Evolutionary conservation across 2,888 invertebrate species (phyloP).

Genomic region (Microctonus hyperodae): DNA sequence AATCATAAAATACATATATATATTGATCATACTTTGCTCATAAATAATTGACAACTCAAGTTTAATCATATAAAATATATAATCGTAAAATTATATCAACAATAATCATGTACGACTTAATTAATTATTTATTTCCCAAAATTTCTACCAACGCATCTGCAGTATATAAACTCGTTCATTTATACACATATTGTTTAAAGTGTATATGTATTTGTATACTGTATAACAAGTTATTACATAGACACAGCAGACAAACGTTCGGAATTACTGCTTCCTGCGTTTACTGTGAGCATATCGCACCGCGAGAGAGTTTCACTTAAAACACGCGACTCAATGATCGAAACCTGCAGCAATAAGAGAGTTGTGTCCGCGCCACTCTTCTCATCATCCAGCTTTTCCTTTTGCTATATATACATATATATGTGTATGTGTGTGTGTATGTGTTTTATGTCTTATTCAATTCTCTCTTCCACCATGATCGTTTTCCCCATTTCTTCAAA

Average conservation of each 20-base stretch:
- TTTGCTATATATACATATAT: slow-evolving; percentile 15
- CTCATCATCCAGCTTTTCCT: slow-evolving; percentile 19
- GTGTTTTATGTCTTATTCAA: neutral
- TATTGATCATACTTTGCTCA: too few relatives aligned
- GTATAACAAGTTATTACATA: slow-evolving; percentile 21
- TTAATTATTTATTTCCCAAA: neutral
- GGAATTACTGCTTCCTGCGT: slow-evolving; percentile 55
- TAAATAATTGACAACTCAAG: too few relatives aligned
- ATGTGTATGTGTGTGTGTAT: neutral
- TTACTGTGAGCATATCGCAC: slow-evolving; percentile 40
- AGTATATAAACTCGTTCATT: neutral
- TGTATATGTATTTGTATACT: slow-evolving; percentile 15
- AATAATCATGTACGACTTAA: neutral
- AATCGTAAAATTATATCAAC: too few relatives aligned
- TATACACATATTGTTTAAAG: neutral
- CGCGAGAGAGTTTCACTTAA: slow-evolving; percentile 33
- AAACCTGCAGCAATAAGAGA: slow-evolving; percentile 20
- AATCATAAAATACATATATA: too few relatives aligned
- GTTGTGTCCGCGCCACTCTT: slow-evolving; percentile 27
- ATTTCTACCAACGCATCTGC: neutral
- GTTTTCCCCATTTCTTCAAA: neutral
- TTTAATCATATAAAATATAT: too few relatives aligned
- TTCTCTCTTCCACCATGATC: neutral
- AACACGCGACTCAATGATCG: slow-evolving; percentile 26
- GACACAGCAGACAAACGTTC: slow-evolving; percentile 42